Evolutionary conservation across 2,888 invertebrate species (phyloP), one percentile per base, ranked within the genome.

Genomic region (Pyralis farinalis): DNA sequence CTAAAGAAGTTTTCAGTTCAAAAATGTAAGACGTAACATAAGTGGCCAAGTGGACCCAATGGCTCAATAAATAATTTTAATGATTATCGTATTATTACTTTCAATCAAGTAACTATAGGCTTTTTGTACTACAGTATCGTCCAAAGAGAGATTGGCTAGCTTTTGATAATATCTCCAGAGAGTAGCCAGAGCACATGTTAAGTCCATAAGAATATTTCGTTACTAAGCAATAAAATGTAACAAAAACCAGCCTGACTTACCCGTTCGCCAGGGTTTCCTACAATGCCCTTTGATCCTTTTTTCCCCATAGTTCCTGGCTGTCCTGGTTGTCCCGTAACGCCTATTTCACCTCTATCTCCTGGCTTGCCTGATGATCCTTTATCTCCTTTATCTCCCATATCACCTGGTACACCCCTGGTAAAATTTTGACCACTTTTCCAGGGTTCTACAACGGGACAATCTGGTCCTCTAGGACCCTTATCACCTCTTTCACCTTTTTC

Each of bases 271-370:
- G 95, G 93, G 40, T 93, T 91, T 51, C 97, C 97, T 31, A 93
- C 92, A 51, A 96, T 83, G 53, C 98, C 98, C 64, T 97, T 98
- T 84, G 97, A 97, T 58, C 97, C 97, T 71, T 94, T 95, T 51
- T 88, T 79, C 37, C 95, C 95, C 37, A 79, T 52, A 43, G 75
- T 71, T 31, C 95, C 95, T 8, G 91, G 72, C 40, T 90, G 67
- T 31, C 97, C 97, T 54, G 92, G 90, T 54, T 92, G 92, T 39
- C 96, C 96, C 48, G 91, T 89, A 0, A 85, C 76, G 12, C 96
- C 96, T 2, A 90, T 85, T 44, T 93, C 93, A 42, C 96, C 96
- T 58, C 93, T 92, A 37, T 89, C 90, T 22, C 96, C 94, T 4
- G 79, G 67, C 51, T 90, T 89, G 28, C 94, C 94, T 27, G 83